phyloP scores from a whole-genome alignment of 2,797 vertebrate species.

The Arremon aurantiirostris region DNA sequence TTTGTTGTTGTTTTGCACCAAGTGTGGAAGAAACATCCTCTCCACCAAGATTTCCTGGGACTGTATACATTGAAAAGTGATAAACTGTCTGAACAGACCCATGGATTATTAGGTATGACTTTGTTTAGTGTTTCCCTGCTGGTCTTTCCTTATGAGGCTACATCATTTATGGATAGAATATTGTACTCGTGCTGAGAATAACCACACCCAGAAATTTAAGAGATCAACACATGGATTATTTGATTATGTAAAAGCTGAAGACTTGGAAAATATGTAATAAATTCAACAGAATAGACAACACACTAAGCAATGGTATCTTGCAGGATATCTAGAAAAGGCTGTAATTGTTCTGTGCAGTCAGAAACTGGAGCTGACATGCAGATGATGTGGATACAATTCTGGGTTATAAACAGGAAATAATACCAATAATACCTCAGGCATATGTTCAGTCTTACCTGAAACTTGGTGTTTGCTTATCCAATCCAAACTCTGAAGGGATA shows the following conservation, averaged over 20 bases:
- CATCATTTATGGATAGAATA: background rate
- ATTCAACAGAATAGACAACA: background rate
- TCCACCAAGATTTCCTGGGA: constrained; percentile 85
- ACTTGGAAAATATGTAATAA: background rate
- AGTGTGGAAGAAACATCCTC: constrained; percentile 82
- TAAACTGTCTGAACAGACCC: constrained; percentile 81
- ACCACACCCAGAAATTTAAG: background rate
- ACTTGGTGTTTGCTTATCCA: background rate
- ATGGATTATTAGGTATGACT: constrained; percentile 88
- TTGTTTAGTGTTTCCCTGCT: background rate
- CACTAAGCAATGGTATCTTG: background rate
- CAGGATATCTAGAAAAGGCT: background rate
- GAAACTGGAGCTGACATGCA: background rate
- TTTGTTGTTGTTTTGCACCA: constrained; percentile 87
- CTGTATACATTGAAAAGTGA: constrained; percentile 87
- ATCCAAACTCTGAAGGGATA: background rate
- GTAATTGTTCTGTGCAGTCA: background rate
- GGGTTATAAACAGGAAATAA: background rate
- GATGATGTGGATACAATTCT: background rate
- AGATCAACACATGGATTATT: background rate
- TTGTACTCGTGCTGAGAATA: background rate
- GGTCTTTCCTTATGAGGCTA: background rate
- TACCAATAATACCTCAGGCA: background rate
- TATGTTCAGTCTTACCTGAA: background rate
- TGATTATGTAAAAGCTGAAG: background rate